Percentiles rank a stretch among this genome's conserved stretches.
phyloP scores from a whole-genome alignment of 1,140 invertebrate species.

The Manduca sexta region DNA sequence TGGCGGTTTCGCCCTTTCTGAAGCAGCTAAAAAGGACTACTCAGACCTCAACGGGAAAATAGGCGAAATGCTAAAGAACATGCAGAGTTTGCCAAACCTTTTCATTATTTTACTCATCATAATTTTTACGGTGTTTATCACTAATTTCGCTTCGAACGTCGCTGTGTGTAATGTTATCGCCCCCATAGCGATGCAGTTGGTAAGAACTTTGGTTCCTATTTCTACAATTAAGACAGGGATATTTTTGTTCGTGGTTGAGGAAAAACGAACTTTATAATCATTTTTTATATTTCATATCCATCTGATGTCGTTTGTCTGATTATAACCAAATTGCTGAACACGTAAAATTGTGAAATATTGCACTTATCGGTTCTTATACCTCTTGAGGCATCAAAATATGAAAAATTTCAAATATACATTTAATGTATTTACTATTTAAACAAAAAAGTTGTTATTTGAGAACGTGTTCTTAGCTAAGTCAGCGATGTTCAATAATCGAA shows the following conservation, averaged over 20 bases:
- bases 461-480: too few relatives aligned
- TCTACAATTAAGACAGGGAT: too few relatives aligned
- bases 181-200: slow-evolving; percentile 85
- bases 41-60: slow-evolving; percentile 83
- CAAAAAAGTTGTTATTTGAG: too few relatives aligned
- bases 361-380: too few relatives aligned
- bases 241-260: neutral
- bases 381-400: too few relatives aligned
- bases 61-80: slow-evolving; percentile 74
- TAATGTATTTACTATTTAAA: too few relatives aligned
- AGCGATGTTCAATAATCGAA: too few relatives aligned
- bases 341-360: too few relatives aligned
- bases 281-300: too few relatives aligned
- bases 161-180: slow-evolving; percentile 87
- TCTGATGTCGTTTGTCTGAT: too few relatives aligned
- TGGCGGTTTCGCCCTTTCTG: slow-evolving; percentile 90
- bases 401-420: too few relatives aligned
- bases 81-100: slow-evolving; percentile 69
- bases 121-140: slow-evolving; percentile 68
- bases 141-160: slow-evolving; percentile 87
- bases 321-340: too few relatives aligned
- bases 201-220: slow-evolving; percentile 39
- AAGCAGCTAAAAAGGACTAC: slow-evolving; percentile 74
- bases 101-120: slow-evolving; percentile 73
- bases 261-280: neutral